Evolutionary conservation across 2,888 invertebrate genomes (phyloP).

Genomic region (Axea sp.): DNA sequence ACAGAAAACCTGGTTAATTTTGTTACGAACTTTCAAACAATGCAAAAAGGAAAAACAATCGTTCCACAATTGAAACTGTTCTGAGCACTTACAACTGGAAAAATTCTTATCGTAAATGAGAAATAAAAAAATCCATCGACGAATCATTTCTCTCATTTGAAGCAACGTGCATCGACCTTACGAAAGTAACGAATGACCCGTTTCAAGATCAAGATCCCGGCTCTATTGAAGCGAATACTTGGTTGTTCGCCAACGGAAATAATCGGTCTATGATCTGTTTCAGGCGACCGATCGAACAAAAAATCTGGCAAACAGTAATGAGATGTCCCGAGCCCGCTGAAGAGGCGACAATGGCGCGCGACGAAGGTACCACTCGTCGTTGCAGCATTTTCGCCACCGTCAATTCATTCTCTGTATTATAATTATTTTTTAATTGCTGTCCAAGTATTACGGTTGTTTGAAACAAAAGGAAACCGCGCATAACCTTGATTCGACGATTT

Average conservation of each 20-base stretch:
- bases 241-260: slow-evolving; percentile 33
- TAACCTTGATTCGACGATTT: slow-evolving; percentile 9
- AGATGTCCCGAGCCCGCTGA: slow-evolving; percentile 19
- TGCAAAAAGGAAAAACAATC: too few relatives aligned
- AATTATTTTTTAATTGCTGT: slow-evolving; percentile 49
- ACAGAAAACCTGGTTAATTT: too few relatives aligned
- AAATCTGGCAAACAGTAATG: slow-evolving; percentile 76
- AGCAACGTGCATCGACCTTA: slow-evolving; percentile 29
- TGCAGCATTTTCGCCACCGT: slow-evolving; percentile 22
- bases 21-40: too few relatives aligned
- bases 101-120: too few relatives aligned
- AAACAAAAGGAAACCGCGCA: slow-evolving; percentile 13
- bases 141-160: slow-evolving; percentile 15
- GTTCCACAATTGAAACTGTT: too few relatives aligned
- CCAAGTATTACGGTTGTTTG: slow-evolving; percentile 40
- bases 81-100: too few relatives aligned
- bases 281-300: slow-evolving; percentile 77
- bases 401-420: slow-evolving; percentile 58
- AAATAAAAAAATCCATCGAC: too few relatives aligned
- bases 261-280: slow-evolving; percentile 59
- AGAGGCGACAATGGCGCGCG: slow-evolving; percentile 21
- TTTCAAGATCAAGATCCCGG: slow-evolving; percentile 46
- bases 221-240: slow-evolving; percentile 34
- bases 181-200: slow-evolving; percentile 37
- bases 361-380: slow-evolving; percentile 23